Percentiles rank a stretch among this genome's conserved stretches.
These are phyloP conservation scores for Stenurella melanura DNA, from an alignment of 2,888 invertebrate genomes.

Conservation along the genomic window DNA sequence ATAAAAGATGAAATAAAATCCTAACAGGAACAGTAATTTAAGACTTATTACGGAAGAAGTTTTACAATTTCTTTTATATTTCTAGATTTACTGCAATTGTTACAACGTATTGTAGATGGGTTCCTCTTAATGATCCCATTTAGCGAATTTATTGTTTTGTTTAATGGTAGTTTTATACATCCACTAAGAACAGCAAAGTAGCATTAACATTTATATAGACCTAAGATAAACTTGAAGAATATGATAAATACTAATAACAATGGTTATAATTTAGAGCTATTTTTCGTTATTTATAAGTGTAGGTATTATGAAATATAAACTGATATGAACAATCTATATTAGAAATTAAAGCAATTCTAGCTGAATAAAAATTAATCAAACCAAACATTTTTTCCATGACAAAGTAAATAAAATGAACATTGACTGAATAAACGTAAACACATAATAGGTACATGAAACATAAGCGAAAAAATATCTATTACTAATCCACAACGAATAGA, in stretches of 20 bases:
- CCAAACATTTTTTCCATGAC: too few species aligned
- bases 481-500: too few species aligned
- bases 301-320: too few species aligned
- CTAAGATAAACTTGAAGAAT: background rate
- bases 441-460: too few species aligned
- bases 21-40: conserved; percentile 41
- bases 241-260: background rate
- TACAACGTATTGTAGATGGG: conserved; percentile 27
- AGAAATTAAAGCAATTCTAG: too few species aligned
- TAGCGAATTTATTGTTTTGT: conserved; percentile 5
- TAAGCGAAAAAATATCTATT: too few species aligned
- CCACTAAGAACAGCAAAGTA: background rate
- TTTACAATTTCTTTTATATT: conserved; percentile 40
- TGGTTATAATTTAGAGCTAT: too few species aligned
- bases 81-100: conserved; percentile 36
- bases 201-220: background rate
- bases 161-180: conserved; percentile 9
- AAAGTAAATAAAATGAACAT: too few species aligned
- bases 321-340: too few species aligned
- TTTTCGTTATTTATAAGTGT: too few species aligned
- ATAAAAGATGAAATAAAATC: conserved; percentile 39
- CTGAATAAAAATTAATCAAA: too few species aligned
- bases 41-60: conserved; percentile 40
- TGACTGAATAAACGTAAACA: too few species aligned
- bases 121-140: conserved; percentile 4